These are phyloP conservation scores for Brachionus sp. DNA, from an alignment of 1,140 invertebrate species.

Conservation along the genomic window DNA sequence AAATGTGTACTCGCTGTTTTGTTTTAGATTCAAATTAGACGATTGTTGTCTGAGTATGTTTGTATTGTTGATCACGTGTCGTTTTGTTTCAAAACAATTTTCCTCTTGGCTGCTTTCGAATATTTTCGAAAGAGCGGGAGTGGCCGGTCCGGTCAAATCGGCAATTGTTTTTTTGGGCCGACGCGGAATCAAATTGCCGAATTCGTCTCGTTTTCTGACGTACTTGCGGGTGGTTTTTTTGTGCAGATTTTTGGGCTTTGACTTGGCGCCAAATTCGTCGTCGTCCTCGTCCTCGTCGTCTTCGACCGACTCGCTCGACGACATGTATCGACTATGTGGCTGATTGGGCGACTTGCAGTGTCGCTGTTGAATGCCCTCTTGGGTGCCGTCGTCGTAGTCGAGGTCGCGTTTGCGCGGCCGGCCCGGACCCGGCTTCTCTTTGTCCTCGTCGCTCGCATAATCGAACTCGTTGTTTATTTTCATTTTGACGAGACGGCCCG, in stretches of 20 bases:
- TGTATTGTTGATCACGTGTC: neutral
- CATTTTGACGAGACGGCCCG: slow-evolving; percentile 37
- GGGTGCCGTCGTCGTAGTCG: neutral
- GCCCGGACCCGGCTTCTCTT: neutral
- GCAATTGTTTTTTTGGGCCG: neutral
- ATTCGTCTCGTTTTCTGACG: neutral
- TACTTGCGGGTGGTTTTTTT: neutral
- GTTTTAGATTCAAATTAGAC: slow-evolving; percentile 4
- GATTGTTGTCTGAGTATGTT: neutral
- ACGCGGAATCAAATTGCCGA: slow-evolving; percentile 21
- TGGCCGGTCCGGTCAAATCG: neutral
- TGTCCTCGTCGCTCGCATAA: slow-evolving; percentile 26
- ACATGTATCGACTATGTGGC: neutral
- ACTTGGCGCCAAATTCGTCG: neutral
- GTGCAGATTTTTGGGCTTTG: neutral
- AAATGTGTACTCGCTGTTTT: neutral
- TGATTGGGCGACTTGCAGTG: slow-evolving; percentile 8
- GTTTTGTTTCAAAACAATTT: neutral
- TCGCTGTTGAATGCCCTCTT: slow-evolving; percentile 16
- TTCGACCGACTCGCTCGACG: neutral
- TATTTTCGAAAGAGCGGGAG: neutral
- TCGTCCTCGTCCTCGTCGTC: neutral
- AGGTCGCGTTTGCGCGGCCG: neutral
- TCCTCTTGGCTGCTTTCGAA: neutral
- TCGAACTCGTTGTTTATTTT: slow-evolving; percentile 42